Conservation (phyloP, 1,140 invertebrate species). For the Planococcus citri region DNA sequence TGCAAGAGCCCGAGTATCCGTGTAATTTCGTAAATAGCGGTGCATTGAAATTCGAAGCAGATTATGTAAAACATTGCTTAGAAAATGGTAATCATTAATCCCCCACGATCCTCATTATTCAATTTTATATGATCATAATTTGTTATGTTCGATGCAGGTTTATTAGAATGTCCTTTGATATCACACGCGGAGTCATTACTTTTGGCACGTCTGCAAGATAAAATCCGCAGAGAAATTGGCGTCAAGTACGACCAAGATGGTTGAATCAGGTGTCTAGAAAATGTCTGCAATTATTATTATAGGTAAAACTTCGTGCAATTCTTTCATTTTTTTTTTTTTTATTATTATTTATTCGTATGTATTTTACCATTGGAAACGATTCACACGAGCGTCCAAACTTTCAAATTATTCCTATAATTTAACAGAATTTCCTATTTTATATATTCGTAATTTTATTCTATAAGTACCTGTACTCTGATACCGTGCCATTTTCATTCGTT, state of each 20-base stretch:
- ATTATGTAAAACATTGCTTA: conserved; percentile 56
- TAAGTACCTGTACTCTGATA: background rate
- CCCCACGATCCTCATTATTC: conserved; percentile 27
- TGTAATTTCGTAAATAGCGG: conserved; percentile 54
- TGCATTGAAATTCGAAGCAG: conserved; percentile 58
- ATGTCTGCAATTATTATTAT: background rate
- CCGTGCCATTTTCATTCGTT: background rate
- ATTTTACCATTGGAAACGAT: background rate
- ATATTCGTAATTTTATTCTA: background rate
- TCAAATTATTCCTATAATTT: no score
- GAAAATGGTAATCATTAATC: conserved; percentile 36
- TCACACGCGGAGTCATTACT: conserved; percentile 45
- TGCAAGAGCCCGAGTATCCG: conserved; percentile 39
- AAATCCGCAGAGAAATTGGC: conserved; percentile 49
- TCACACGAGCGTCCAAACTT: background rate
- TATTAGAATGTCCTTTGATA: conserved; percentile 46
- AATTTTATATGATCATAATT: conserved; percentile 31
- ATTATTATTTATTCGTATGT: background rate
- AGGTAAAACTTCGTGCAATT: background rate
- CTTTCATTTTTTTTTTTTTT: background rate
- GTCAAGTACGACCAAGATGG: conserved; percentile 29
- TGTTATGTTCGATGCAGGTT: conserved; percentile 38
- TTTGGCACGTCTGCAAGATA: conserved; percentile 51
- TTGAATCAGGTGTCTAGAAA: background rate
- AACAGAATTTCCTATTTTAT: background rate